Evolutionary conservation across 2,888 invertebrate genomes (phyloP).

Genomic region (Campoletis raptor): DNA sequence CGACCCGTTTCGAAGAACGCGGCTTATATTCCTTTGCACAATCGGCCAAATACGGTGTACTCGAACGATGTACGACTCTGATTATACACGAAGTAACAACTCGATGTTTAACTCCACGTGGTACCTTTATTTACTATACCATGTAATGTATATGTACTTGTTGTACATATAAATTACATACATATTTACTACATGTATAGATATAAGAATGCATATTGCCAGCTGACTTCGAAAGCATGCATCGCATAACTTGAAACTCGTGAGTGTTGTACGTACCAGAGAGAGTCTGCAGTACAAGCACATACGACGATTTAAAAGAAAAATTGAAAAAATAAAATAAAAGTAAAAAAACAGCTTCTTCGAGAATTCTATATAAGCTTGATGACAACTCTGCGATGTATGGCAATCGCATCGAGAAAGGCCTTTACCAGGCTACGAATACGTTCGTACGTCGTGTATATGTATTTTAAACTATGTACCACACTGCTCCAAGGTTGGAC

Average conservation of each 20-base stretch:
- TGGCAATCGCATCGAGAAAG: conserved; percentile 45
- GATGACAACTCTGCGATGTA: conserved; percentile 55
- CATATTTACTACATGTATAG: conserved; percentile 33
- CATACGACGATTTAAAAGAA: conserved; percentile 2
- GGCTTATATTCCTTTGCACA: conserved; percentile 71
- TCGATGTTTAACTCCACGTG: conserved; percentile 59
- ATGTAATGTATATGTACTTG: conserved; percentile 22
- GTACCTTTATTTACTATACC: conserved; percentile 49
- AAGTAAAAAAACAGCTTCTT: conserved; percentile 52
- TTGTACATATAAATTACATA: conserved; percentile 49
- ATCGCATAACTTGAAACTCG: conserved; percentile 34
- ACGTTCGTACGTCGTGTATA: not conserved
- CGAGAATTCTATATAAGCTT: conserved; percentile 57
- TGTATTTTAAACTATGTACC: not conserved
- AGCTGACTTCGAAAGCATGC: conserved; percentile 8
- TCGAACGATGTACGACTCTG: conserved; percentile 68
- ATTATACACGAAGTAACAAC: conserved; percentile 67
- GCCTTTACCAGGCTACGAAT: conserved; percentile 19
- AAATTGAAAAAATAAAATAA: conserved; percentile 18
- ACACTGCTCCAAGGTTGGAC: conserved; percentile 47
- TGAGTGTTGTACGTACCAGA: conserved; percentile 19
- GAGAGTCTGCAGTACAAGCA: conserved; percentile 13
- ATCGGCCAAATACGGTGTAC: conserved; percentile 74
- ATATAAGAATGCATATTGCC: conserved; percentile 3
- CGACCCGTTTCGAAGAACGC: conserved; percentile 70